phyloP scores from a whole-genome alignment of 2,113 vertebrate genomes.

The Eublepharis macularius region DNA sequence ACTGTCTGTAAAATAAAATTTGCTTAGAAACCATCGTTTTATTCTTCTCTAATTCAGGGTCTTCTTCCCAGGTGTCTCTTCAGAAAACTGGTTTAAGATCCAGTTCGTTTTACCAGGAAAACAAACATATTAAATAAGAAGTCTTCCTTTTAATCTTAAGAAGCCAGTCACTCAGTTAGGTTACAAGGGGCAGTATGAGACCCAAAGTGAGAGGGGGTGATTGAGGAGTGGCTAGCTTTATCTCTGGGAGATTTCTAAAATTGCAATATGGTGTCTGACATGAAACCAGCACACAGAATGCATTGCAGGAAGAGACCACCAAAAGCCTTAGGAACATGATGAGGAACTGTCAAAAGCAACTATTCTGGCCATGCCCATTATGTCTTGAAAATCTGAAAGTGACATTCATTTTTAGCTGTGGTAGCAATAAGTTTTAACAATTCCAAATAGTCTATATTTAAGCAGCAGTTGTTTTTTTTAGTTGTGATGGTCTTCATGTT shows the following conservation, averaged over 20 bases:
- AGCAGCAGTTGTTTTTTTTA: no score
- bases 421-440: no score
- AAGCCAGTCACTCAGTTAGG: not conserved
- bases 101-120: not conserved
- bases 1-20: conserved; percentile 63
- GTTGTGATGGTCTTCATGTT: no score
- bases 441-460: no score
- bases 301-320: not conserved
- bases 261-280: not conserved
- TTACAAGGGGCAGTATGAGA: not conserved
- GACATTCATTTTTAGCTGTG: no score
- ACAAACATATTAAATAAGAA: not conserved
- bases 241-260: not conserved
- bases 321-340: not conserved
- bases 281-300: not conserved
- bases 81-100: conserved; percentile 26
- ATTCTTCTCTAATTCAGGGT: conserved; percentile 48
- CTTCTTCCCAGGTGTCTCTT: conserved; percentile 16
- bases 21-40: conserved; percentile 60
- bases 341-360: not conserved
- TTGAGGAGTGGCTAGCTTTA: not conserved
- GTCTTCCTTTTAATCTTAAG: not conserved
- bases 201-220: not conserved
- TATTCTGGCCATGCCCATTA: not conserved
- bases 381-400: no score